These are phyloP conservation scores for Acanthornis magna DNA, from an alignment of 2,797 vertebrate species.

Conservation along the genomic window DNA sequence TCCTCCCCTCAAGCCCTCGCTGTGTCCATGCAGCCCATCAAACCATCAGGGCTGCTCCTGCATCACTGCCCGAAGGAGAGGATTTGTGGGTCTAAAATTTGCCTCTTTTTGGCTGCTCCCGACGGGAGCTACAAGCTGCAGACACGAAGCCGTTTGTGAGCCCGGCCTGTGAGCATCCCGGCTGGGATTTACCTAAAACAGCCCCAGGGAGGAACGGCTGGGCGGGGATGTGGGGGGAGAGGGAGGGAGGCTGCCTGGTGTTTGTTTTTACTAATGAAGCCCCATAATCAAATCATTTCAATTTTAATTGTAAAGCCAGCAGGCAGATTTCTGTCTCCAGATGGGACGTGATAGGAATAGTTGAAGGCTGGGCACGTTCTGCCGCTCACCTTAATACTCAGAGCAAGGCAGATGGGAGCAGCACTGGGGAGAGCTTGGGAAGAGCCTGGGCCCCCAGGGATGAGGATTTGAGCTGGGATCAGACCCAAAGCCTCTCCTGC, in stretches of 20 bases:
- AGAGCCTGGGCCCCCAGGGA: neutral
- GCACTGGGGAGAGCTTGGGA: neutral
- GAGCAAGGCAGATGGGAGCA: neutral
- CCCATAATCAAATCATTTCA: slow-evolving; percentile 61
- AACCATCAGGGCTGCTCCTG: neutral
- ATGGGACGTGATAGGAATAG: slow-evolving; percentile 54
- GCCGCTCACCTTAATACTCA: neutral
- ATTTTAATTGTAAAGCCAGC: slow-evolving; percentile 64
- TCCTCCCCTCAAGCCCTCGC: neutral
- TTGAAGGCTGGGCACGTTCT: slow-evolving; percentile 19
- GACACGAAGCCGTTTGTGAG: neutral
- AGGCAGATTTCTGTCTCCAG: slow-evolving; percentile 68
- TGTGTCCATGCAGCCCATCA: neutral
- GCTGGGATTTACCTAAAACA: slow-evolving; percentile 29
- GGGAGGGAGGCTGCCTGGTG: slow-evolving; percentile 13
- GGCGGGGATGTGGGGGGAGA: neutral
- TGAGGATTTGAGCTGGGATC: neutral
- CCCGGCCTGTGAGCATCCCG: neutral
- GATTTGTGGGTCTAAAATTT: neutral
- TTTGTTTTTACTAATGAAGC: slow-evolving; percentile 63
- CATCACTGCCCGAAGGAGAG: neutral
- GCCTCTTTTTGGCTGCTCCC: neutral
- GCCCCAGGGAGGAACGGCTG: neutral
- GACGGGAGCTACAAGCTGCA: neutral
- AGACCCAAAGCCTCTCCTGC: neutral